phyloP scores from a whole-genome alignment of 2,113 vertebrate genomes.

The Eira barbara region DNA sequence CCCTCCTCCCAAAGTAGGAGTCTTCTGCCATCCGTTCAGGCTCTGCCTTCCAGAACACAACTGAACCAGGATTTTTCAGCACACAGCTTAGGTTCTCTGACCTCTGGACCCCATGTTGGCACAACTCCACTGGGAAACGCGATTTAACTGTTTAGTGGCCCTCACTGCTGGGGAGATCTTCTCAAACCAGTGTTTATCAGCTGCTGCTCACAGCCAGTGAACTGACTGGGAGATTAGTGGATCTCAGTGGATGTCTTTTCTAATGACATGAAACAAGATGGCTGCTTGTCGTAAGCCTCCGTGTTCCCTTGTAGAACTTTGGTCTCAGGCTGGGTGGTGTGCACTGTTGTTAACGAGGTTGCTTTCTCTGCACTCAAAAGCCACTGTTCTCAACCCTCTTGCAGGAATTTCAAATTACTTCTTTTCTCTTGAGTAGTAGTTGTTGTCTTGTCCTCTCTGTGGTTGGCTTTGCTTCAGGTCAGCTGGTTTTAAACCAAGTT shows the following conservation, averaged over 20 bases:
- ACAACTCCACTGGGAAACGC: background rate
- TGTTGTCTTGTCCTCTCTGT: background rate
- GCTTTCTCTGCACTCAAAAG: background rate
- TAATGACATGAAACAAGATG: background rate
- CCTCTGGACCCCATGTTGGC: background rate
- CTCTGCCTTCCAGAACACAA: background rate
- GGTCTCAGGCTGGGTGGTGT: background rate
- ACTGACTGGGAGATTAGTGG: background rate
- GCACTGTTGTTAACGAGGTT: background rate
- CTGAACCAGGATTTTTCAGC: background rate
- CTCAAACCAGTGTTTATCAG: background rate
- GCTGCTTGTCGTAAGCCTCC: background rate
- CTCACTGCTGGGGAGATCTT: background rate
- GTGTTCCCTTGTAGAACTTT: background rate
- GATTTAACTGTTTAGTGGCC: background rate
- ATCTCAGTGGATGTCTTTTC: background rate
- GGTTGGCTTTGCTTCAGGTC: background rate
- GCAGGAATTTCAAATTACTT: background rate
- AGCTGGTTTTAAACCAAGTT: background rate
- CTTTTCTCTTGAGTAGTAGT: background rate
- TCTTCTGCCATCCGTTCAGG: background rate
- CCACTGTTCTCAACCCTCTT: background rate
- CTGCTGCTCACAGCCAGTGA: background rate
- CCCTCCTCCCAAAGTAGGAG: background rate
- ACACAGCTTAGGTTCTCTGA: background rate